Evolutionary conservation across 2,888 invertebrate species (phyloP).

Genomic region (Notodonta dromedarius): DNA sequence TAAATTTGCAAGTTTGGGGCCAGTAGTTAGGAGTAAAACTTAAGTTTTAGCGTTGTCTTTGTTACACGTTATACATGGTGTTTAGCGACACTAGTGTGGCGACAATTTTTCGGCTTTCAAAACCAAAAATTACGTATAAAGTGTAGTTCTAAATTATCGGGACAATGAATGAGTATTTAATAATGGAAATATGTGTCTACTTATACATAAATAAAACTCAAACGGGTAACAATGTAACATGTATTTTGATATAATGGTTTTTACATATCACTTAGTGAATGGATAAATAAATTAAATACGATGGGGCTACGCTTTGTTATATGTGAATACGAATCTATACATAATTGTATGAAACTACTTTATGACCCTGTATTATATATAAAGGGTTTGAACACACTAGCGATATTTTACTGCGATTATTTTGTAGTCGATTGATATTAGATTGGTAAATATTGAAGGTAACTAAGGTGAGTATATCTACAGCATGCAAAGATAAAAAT

Average conservation of each 20-base stretch:
- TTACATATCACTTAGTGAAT: slow-evolving; percentile 76
- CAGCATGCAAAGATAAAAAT: too few relatives aligned
- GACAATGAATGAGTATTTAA: neutral
- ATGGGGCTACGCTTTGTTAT: slow-evolving; percentile 40
- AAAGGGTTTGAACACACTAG: slow-evolving; percentile 33
- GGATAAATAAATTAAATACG: slow-evolving; percentile 53
- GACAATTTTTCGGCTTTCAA: too few relatives aligned
- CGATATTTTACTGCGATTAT: slow-evolving; percentile 18
- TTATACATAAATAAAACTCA: slow-evolving; percentile 79
- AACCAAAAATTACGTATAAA: too few relatives aligned
- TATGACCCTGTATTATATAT: slow-evolving; percentile 39
- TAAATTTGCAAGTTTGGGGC: neutral
- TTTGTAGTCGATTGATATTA: slow-evolving; percentile 4
- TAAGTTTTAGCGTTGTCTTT: too few relatives aligned
- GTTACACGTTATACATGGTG: too few relatives aligned
- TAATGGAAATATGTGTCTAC: neutral
- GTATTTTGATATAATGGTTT: slow-evolving; percentile 79
- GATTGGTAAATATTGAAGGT: too few relatives aligned
- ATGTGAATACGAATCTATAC: slow-evolving; percentile 41
- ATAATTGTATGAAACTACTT: slow-evolving; percentile 27
- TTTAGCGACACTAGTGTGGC: too few relatives aligned
- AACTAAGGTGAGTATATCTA: too few relatives aligned
- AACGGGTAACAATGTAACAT: slow-evolving; percentile 76
- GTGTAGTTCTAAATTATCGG: too few relatives aligned
- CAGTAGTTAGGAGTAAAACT: neutral